Conservation (phyloP, 2,888 invertebrate genomes). For the Drosophila multiciliata region DNA sequence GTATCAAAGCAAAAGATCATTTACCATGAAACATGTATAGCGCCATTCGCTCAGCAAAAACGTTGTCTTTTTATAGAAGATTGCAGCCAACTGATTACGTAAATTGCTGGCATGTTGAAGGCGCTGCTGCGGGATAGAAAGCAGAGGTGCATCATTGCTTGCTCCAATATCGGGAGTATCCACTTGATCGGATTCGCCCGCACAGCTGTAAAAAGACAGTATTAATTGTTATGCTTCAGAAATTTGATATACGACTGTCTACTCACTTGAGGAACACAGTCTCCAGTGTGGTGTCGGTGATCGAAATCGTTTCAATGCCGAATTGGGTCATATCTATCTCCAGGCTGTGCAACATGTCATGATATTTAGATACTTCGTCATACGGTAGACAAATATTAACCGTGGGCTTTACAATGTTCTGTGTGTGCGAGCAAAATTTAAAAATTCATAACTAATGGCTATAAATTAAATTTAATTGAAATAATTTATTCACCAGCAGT, state of each 20-base stretch:
- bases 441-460: not conserved
- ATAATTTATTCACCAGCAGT: constrained; percentile 66
- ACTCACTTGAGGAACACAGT: constrained; percentile 94
- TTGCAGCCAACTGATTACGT: constrained; percentile 75
- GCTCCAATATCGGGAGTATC: constrained; percentile 63
- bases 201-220: constrained; percentile 68
- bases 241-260: not conserved
- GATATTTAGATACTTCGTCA: constrained; percentile 86
- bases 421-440: constrained; percentile 4
- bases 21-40: constrained; percentile 79
- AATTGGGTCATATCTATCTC: constrained; percentile 87
- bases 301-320: constrained; percentile 91
- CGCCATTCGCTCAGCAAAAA: constrained; percentile 79
- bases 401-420: constrained; percentile 83
- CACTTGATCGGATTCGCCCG: constrained; percentile 76
- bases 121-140: constrained; percentile 58
- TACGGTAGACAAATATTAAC: constrained; percentile 86
- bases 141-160: constrained; percentile 42
- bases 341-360: constrained; percentile 87
- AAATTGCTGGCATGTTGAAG: constrained; percentile 46
- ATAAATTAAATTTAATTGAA: not conserved
- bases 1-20: not conserved
- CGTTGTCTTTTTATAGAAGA: constrained; percentile 83
- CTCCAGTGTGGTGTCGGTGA: constrained; percentile 95
- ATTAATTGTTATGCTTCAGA: not conserved